Conservation (phyloP, 2,113 vertebrate genomes). For the Pyxicephalus adspersus region DNA sequence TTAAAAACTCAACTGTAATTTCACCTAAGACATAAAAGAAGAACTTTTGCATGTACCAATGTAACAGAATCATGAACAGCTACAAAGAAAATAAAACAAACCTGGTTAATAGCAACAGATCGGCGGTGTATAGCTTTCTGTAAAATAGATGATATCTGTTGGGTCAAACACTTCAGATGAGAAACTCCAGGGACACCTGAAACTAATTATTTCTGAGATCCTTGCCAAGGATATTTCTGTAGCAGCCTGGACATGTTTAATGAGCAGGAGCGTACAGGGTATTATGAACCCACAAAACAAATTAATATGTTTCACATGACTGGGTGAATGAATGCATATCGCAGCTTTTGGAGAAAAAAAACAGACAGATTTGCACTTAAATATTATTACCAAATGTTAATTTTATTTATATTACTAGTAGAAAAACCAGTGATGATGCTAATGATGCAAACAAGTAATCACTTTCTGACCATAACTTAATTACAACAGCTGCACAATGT, state of each 20-base stretch:
- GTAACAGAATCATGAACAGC: too few relatives aligned
- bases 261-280: conserved; percentile 21
- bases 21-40: too few relatives aligned
- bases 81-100: too few relatives aligned
- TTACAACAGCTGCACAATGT: neutral
- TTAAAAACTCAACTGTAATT: too few relatives aligned
- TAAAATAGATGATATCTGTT: neutral
- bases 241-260: conserved; percentile 26
- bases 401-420: conserved; percentile 25
- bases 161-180: neutral
- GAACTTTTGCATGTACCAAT: too few relatives aligned
- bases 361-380: neutral
- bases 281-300: conserved; percentile 42
- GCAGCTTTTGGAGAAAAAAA: conserved; percentile 15
- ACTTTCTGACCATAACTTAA: neutral
- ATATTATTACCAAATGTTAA: neutral
- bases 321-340: conserved; percentile 34
- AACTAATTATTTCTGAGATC: conserved; percentile 25
- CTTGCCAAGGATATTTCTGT: conserved; percentile 21
- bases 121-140: too few relatives aligned
- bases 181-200: conserved; percentile 18
- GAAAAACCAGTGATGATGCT: neutral
- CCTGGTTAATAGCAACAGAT: too few relatives aligned
- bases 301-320: conserved; percentile 46
- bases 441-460: neutral